Conservation (phyloP, 2,888 invertebrate species). For the Campopleginae sp. region DNA sequence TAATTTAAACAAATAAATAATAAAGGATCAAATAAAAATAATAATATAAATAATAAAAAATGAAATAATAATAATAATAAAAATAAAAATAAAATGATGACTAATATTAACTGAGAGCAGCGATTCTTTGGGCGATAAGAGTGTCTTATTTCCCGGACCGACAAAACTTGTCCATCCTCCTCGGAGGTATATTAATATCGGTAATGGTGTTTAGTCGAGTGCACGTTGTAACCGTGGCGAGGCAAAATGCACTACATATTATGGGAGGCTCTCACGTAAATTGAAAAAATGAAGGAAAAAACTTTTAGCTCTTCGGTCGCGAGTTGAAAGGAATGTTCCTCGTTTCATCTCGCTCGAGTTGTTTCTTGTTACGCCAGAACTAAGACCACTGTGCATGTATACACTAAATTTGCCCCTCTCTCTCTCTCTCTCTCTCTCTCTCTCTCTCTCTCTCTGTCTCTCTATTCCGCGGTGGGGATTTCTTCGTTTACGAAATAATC, state of each 20-base stretch:
- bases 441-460: neutral
- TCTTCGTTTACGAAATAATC: slow-evolving; percentile 10
- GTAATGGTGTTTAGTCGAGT: slow-evolving; percentile 58
- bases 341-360: slow-evolving; percentile 24
- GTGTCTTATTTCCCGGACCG: slow-evolving; percentile 23
- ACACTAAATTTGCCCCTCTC: slow-evolving; percentile 14
- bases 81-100: too few relatives aligned
- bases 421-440: neutral
- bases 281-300: slow-evolving; percentile 28
- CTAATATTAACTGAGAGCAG: too few relatives aligned
- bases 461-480: neutral
- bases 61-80: too few relatives aligned
- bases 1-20: too few relatives aligned
- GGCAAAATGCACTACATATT: slow-evolving; percentile 15
- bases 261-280: slow-evolving; percentile 50
- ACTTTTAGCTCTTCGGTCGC: slow-evolving; percentile 23
- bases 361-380: slow-evolving; percentile 24
- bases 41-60: too few relatives aligned
- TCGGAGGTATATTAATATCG: slow-evolving; percentile 53
- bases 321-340: slow-evolving; percentile 30
- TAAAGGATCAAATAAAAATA: too few relatives aligned
- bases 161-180: neutral
- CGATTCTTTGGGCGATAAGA: too few relatives aligned
- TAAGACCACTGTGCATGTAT: neutral
- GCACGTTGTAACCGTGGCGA: slow-evolving; percentile 45